Conservation (phyloP, 2,113 vertebrate species). For the Indicator maculatus region DNA sequence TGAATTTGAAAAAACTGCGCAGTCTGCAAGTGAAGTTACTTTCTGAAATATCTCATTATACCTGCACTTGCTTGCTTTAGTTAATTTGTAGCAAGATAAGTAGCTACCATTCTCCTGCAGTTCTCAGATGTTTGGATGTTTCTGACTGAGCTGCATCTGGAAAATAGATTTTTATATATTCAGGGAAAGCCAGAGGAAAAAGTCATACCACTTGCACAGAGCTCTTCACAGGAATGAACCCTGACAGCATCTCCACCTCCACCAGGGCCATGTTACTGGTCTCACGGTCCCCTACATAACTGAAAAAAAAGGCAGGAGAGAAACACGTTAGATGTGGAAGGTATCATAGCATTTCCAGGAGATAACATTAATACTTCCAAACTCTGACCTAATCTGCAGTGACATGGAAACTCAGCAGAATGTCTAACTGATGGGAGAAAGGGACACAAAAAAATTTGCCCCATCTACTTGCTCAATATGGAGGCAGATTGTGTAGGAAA, state of each 20-base stretch:
- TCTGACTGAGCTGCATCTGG: neutral
- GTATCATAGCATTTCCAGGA: neutral
- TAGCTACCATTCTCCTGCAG: neutral
- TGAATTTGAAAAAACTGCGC: neutral
- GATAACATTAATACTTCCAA: neutral
- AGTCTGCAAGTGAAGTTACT: neutral
- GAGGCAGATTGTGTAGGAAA: neutral
- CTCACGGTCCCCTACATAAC: neutral
- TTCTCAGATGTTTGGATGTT: neutral
- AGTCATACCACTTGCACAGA: constrained; percentile 8
- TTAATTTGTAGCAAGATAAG: neutral
- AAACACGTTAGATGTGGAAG: neutral
- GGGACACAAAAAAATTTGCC: neutral
- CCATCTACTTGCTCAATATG: neutral
- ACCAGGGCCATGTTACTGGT: constrained; percentile 53
- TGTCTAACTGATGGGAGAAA: neutral
- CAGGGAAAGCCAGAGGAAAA: neutral
- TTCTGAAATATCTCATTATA: neutral
- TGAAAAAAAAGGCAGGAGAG: neutral
- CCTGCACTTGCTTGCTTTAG: neutral
- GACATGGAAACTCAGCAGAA: neutral
- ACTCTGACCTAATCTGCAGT: neutral
- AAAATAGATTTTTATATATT: neutral
- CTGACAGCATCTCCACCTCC: constrained; percentile 46
- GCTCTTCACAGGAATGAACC: constrained; percentile 23